phyloP scores from a whole-genome alignment of 2,888 invertebrate genomes.

The Alviniconcha strummeri region DNA sequence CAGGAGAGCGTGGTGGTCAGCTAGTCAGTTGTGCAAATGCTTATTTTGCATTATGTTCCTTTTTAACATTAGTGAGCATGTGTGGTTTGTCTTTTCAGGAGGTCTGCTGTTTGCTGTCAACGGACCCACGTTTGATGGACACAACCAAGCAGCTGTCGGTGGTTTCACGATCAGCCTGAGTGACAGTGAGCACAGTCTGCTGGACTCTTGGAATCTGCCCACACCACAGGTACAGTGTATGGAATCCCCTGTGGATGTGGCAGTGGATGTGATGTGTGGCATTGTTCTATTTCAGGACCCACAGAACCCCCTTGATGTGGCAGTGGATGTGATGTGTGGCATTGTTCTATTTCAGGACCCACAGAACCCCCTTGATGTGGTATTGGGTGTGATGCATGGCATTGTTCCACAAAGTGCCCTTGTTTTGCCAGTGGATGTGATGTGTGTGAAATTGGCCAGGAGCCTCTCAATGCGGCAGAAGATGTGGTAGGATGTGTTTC shows the following conservation, averaged over 20 bases:
- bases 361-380: no score
- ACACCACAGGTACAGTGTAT: neutral
- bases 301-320: conserved; percentile 86
- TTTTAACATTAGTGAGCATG: neutral
- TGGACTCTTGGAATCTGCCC: conserved; percentile 58
- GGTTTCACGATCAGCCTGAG: conserved; percentile 83
- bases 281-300: conserved; percentile 65
- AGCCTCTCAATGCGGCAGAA: no score
- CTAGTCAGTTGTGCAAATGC: no score
- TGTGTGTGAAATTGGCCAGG: no score
- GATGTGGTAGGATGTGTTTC: no score
- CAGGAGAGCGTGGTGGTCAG: no score
- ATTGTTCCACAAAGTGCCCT: no score
- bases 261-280: conserved; percentile 75
- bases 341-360: conserved; percentile 49
- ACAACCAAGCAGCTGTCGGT: conserved; percentile 75
- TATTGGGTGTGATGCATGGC: neutral
- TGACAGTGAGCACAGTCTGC: conserved; percentile 47
- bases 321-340: conserved; percentile 75
- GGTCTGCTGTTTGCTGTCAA: conserved; percentile 86
- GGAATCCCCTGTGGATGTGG: conserved; percentile 76
- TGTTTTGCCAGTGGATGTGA: no score
- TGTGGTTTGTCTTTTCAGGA: conserved; percentile 73
- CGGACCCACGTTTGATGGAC: conserved; percentile 75
- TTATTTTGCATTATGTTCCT: no score